phyloP scores from a whole-genome alignment of 2,113 vertebrate species.

The Corythaixoides concolor region DNA sequence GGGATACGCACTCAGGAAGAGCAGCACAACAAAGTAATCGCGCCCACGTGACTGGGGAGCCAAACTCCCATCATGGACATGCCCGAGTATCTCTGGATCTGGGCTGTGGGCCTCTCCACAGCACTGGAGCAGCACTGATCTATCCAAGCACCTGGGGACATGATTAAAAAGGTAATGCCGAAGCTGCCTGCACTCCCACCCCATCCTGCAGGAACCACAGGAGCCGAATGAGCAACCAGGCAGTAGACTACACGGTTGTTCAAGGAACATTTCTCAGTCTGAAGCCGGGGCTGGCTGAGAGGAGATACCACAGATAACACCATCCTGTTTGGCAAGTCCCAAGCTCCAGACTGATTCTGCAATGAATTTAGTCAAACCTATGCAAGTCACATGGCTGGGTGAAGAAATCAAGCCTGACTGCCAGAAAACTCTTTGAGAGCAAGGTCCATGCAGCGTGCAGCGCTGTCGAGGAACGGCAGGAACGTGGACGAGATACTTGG shows the following conservation, averaged over 20 bases:
- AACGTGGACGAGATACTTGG: background rate
- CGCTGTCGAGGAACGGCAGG: background rate
- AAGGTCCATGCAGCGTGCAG: background rate
- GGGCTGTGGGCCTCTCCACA: background rate
- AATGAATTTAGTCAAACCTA: conserved; percentile 35
- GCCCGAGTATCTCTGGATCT: background rate
- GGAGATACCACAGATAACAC: conserved; percentile 37
- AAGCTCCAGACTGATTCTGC: conserved; percentile 38
- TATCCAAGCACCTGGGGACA: background rate
- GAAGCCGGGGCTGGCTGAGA: background rate
- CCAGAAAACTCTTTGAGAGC: background rate
- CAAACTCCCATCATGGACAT: background rate
- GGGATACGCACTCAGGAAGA: background rate
- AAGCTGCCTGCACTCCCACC: background rate
- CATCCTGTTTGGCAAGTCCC: conserved; percentile 31
- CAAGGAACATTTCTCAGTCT: background rate
- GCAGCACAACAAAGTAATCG: background rate
- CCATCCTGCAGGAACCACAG: background rate
- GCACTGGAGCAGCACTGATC: background rate
- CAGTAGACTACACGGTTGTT: background rate
- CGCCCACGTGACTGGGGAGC: rapidly evolving
- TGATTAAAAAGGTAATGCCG: background rate
- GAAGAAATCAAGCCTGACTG: conserved; percentile 18
- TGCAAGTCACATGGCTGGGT: background rate
- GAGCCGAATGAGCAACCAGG: background rate